Percentiles rank a stretch among this genome's conserved stretches.
Evolutionary conservation across 2,888 invertebrate genomes (phyloP).

Genomic region (Tanypteryx hageni): DNA sequence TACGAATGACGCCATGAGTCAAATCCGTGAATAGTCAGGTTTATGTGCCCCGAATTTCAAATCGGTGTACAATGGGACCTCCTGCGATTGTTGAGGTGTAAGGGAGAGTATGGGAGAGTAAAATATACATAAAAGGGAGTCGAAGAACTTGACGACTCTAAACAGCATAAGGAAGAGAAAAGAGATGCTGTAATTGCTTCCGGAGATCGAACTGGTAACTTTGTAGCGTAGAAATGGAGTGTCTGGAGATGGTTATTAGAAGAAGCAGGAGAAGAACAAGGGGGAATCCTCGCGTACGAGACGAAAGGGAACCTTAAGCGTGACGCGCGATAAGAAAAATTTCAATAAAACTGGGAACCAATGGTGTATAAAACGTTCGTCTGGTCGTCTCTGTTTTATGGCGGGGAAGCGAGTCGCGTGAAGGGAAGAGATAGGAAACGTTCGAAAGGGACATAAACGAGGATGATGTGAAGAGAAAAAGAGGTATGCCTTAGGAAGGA

Average conservation of each 20-base stretch:
- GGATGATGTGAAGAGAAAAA: neutral
- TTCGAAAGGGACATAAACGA: neutral
- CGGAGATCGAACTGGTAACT: too few relatives aligned
- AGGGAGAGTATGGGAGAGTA: too few relatives aligned
- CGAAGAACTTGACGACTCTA: too few relatives aligned
- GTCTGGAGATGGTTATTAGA: neutral
- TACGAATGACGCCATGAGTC: too few relatives aligned
- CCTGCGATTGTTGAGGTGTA: too few relatives aligned
- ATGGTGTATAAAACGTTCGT: constrained; percentile 6
- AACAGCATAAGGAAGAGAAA: too few relatives aligned
- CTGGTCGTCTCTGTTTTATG: constrained; percentile 19
- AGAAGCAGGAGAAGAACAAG: neutral
- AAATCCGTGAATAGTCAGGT: too few relatives aligned
- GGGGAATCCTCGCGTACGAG: neutral
- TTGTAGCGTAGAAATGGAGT: neutral
- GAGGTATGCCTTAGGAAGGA: neutral
- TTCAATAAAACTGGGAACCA: constrained; percentile 22
- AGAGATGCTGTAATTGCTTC: too few relatives aligned
- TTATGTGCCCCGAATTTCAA: neutral
- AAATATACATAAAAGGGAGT: too few relatives aligned
- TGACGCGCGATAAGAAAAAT: neutral
- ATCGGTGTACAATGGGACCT: neutral
- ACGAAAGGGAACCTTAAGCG: neutral
- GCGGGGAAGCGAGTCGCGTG: neutral
- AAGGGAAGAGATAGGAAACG: constrained; percentile 13